These are phyloP conservation scores for Dinoponera quadriceps DNA, from an alignment of 1,140 invertebrate genomes.

Conservation along the genomic window DNA sequence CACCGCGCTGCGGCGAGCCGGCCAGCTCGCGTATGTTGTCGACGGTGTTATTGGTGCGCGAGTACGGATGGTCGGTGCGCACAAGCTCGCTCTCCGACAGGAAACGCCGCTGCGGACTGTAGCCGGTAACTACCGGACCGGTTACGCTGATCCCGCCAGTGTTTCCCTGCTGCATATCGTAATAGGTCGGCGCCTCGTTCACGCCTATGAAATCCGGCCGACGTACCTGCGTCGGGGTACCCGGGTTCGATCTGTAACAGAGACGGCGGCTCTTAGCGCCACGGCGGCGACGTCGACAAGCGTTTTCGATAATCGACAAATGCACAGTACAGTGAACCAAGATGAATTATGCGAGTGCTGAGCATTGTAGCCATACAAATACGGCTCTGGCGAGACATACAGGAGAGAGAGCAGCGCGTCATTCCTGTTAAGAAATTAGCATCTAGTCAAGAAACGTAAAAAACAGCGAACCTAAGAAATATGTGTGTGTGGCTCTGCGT, in stretches of 20 bases:
- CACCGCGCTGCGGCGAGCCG: slow-evolving; percentile 92
- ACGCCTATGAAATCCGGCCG: slow-evolving; percentile 94
- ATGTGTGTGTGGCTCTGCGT: slow-evolving; percentile 59
- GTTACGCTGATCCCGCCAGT: slow-evolving; percentile 67
- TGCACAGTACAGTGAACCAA: slow-evolving; percentile 74
- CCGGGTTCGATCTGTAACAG: slow-evolving; percentile 93
- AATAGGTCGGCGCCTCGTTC: slow-evolving; percentile 85
- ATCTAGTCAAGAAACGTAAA: slow-evolving; percentile 78
- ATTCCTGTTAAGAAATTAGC: slow-evolving; percentile 81
- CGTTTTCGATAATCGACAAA: slow-evolving; percentile 73
- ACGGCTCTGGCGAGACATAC: slow-evolving; percentile 82
- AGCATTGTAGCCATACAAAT: slow-evolving; percentile 84
- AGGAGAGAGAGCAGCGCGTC: slow-evolving; percentile 77
- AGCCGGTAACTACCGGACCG: slow-evolving; percentile 78
- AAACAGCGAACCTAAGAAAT: slow-evolving; percentile 73
- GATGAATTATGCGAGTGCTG: slow-evolving; percentile 82
- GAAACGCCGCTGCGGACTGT: slow-evolving; percentile 93
- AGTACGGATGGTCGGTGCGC: slow-evolving; percentile 85
- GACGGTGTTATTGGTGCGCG: slow-evolving; percentile 86
- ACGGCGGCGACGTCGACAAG: not conserved
- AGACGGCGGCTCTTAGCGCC: slow-evolving; percentile 39
- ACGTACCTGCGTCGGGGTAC: slow-evolving; percentile 94
- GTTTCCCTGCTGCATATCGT: slow-evolving; percentile 83
- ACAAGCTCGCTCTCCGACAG: slow-evolving; percentile 94
- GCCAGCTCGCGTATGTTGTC: slow-evolving; percentile 91